A percentile compares a stretch with the other conserved stretches of the same genome.
phyloP scores from a whole-genome alignment of 2,113 vertebrate genomes.

The Stigmatopora argus region DNA sequence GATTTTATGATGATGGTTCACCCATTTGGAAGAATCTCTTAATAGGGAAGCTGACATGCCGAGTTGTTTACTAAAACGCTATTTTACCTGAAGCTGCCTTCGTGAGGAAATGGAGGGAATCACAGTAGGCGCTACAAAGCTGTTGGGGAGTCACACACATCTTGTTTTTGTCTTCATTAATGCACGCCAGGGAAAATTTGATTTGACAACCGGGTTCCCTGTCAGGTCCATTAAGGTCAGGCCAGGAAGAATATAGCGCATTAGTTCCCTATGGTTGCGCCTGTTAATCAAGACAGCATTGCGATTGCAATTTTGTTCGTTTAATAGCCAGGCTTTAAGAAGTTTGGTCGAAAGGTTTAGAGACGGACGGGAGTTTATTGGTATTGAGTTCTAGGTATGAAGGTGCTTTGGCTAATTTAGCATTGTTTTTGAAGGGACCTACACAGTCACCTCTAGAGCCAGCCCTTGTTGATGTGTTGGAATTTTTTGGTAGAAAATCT shows the following conservation, averaged over 20 bases:
- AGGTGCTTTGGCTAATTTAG: too few relatives aligned
- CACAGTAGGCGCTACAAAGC: background rate
- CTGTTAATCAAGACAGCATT: background rate
- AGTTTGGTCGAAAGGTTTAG: too few relatives aligned
- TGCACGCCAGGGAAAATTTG: background rate
- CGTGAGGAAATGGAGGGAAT: slow-evolving; percentile 18
- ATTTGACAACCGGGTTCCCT: slow-evolving; percentile 1
- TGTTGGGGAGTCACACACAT: slow-evolving; percentile 7
- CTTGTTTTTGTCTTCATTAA: slow-evolving; percentile 26
- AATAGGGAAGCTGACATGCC: slow-evolving; percentile 24
- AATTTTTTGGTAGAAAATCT: too few relatives aligned
- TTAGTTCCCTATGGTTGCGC: background rate
- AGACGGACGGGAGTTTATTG: too few relatives aligned
- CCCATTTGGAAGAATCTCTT: slow-evolving; percentile 24
- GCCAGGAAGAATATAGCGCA: background rate
- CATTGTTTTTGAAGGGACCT: too few relatives aligned
- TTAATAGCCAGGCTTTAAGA: too few relatives aligned
- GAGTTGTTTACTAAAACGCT: slow-evolving; percentile 31
- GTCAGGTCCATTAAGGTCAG: background rate
- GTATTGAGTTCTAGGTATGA: too few relatives aligned
- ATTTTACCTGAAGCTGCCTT: slow-evolving; percentile 35
- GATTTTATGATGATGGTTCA: slow-evolving; percentile 24
- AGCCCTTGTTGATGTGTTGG: too few relatives aligned
- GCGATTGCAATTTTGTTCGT: background rate
- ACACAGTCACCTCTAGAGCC: too few relatives aligned